These are phyloP conservation scores for Hyperopisus bebe DNA, from an alignment of 2,113 vertebrate genomes.

Conservation along the genomic window DNA sequence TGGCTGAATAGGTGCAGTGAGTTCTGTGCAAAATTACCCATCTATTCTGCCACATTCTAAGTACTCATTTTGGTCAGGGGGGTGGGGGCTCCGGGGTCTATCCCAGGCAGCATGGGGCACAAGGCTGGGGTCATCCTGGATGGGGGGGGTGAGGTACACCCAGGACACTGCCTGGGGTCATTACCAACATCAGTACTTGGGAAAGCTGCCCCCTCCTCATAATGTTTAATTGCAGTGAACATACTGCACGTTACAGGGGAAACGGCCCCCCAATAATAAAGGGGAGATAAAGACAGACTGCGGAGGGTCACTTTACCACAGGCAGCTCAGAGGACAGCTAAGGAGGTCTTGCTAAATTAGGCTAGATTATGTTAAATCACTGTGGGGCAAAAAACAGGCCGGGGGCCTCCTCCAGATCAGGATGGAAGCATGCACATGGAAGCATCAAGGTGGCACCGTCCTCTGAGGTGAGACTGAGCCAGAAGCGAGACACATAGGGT, in stretches of 20 bases:
- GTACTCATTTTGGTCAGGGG: not conserved
- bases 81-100: not conserved
- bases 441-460: not conserved
- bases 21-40: not conserved
- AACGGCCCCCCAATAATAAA: not conserved
- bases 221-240: not conserved
- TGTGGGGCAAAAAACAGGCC: not conserved
- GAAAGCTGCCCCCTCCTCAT: not conserved
- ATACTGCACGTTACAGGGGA: not conserved
- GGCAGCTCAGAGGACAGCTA: not conserved
- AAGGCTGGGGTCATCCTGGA: too few relatives aligned
- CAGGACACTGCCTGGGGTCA: not conserved
- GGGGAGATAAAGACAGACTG: not conserved
- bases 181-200: not conserved
- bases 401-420: not conserved
- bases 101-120: too few relatives aligned
- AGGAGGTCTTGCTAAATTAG: not conserved
- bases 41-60: not conserved
- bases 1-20: not conserved
- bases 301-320: not conserved
- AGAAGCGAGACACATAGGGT: not conserved
- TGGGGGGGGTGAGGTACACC: too few relatives aligned
- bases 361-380: not conserved
- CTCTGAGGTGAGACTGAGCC: not conserved
- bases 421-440: not conserved